phyloP scores from a whole-genome alignment of 2,888 invertebrate genomes.

The Dermolepida albohirtum region DNA sequence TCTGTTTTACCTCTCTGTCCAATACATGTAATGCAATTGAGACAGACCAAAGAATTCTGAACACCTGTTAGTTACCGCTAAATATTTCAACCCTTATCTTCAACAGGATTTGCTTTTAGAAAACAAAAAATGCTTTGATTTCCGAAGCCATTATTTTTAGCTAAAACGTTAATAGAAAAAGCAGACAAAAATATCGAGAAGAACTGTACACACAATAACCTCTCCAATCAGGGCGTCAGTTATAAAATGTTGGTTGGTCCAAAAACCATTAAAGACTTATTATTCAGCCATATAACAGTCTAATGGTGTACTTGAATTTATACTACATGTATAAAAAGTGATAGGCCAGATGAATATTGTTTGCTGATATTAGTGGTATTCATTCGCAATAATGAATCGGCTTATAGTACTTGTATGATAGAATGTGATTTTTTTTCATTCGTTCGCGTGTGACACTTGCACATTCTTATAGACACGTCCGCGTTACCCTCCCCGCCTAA shows the following conservation, averaged over 20 bases:
- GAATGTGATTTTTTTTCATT: constrained; percentile 29
- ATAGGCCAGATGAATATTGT: constrained; percentile 57
- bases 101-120: constrained; percentile 17
- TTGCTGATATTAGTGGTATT: constrained; percentile 64
- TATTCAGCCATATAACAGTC: constrained; percentile 53
- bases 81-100: constrained; percentile 31
- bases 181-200: constrained; percentile 18
- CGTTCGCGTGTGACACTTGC: constrained; percentile 18
- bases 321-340: constrained; percentile 53
- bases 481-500: constrained; percentile 50
- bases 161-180: constrained; percentile 5
- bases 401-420: constrained; percentile 2
- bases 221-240: constrained; percentile 50
- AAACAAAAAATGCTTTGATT: constrained; percentile 2
- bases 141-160: constrained; percentile 5
- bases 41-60: constrained; percentile 3
- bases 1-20: constrained; percentile 21
- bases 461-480: constrained; percentile 47
- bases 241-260: constrained; percentile 56
- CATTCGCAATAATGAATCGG: constrained; percentile 30
- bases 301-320: constrained; percentile 55
- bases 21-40: not conserved
- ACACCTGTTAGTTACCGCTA: constrained; percentile 27
- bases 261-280: constrained; percentile 55
- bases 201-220: constrained; percentile 35